phyloP scores from a whole-genome alignment of 2,797 vertebrate species.

The Loriculus beryllinus region DNA sequence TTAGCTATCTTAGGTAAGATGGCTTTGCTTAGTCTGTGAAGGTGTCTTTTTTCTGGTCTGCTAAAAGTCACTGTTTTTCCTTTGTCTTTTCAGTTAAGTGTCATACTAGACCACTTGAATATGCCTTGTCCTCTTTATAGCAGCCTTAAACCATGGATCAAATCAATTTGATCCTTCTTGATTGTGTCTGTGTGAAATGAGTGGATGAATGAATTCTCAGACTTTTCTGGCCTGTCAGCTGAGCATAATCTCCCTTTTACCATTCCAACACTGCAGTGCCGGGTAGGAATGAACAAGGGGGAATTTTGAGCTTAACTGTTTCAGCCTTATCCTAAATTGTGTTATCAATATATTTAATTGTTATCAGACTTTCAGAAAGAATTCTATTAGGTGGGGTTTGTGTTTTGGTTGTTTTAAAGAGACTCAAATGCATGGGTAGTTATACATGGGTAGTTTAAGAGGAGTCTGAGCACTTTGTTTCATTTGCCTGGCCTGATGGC shows the following conservation, averaged over 20 bases:
- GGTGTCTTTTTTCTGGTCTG: neutral
- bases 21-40: neutral
- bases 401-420: neutral
- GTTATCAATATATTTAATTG: neutral
- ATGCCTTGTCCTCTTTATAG: neutral
- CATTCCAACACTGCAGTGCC: neutral
- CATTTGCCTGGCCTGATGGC: neutral
- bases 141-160: neutral
- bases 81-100: neutral
- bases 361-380: neutral
- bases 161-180: neutral
- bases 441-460: neutral
- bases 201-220: neutral
- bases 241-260: neutral
- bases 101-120: accelerated
- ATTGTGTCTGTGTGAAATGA: neutral
- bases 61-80: neutral
- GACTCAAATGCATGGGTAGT: neutral
- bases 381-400: neutral
- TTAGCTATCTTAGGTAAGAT: neutral
- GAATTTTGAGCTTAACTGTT: neutral
- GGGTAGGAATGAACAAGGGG: neutral
- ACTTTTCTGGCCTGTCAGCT: neutral
- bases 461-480: neutral
- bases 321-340: neutral